Evolutionary conservation across 30 jellyfish, hydroid and myxozoan genomes (phyloP).

Genomic region (Nemopilema nomurai): DNA sequence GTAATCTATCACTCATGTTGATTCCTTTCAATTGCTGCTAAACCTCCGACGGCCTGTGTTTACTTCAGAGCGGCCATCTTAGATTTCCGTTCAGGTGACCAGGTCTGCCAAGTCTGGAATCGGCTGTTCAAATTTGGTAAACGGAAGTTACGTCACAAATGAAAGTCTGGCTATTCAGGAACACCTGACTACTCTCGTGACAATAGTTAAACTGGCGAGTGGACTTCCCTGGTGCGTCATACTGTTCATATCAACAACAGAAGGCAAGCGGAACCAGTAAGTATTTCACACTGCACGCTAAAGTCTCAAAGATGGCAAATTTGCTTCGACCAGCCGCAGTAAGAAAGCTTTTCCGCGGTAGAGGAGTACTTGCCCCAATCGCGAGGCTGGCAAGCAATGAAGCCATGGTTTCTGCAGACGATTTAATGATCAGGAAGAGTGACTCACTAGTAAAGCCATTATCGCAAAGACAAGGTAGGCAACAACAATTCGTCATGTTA

Average conservation of each 20-base stretch:
- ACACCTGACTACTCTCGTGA: neutral
- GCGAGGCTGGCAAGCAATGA: conserved; percentile 14
- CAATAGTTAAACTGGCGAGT: no score
- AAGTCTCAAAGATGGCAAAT: conserved; percentile 41
- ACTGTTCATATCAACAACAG: no score
- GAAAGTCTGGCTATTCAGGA: neutral
- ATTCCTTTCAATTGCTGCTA: no score
- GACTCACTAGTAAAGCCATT: conserved; percentile 62
- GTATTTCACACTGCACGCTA: neutral
- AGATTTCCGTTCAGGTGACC: neutral
- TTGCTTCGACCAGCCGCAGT: conserved; percentile 14
- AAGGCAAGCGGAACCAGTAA: no score
- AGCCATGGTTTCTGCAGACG: conserved; percentile 21
- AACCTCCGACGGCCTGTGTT: no score
- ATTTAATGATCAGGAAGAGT: conserved; percentile 11
- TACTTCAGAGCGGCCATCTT: no score
- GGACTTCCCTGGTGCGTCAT: no score
- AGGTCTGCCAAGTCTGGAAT: neutral
- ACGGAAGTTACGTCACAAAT: neutral
- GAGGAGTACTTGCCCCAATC: conserved; percentile 9
- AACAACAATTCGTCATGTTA: no score
- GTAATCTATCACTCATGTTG: no score
- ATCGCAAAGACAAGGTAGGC: conserved; percentile 62
- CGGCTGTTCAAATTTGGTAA: neutral
- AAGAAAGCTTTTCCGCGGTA: conserved; percentile 33